A percentile compares a stretch with the other conserved stretches of the same genome.
phyloP scores from a whole-genome alignment of 2,113 vertebrate species.

The Hippopotamus amphibius region DNA sequence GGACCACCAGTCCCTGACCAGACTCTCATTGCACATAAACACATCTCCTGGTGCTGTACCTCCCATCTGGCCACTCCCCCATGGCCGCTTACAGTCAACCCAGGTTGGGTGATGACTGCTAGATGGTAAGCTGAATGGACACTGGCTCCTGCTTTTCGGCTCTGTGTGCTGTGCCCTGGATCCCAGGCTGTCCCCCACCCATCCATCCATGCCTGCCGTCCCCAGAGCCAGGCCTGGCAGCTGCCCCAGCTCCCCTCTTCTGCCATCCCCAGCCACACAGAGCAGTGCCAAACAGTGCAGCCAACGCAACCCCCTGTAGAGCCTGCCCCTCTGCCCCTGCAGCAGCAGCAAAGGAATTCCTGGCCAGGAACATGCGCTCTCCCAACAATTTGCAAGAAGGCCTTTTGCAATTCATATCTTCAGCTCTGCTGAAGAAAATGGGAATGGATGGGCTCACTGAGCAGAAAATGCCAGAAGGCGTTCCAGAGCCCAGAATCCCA shows the following conservation, averaged over 20 bases:
- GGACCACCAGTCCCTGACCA: background rate
- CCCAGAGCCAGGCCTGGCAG: background rate
- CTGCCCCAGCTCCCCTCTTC: no score
- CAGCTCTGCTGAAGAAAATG: constrained; percentile 63
- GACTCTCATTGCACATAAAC: background rate
- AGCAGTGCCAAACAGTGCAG: background rate
- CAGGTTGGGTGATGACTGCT: background rate
- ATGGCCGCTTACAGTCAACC: background rate
- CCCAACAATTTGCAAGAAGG: constrained; percentile 39
- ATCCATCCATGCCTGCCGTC: background rate
- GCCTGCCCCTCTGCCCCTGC: background rate
- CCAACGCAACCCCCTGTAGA: background rate
- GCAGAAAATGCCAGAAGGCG: constrained; percentile 81
- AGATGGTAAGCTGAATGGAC: background rate
- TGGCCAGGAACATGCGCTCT: background rate
- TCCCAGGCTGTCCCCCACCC: background rate
- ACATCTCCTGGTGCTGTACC: background rate
- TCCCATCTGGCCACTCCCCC: background rate
- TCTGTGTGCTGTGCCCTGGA: background rate
- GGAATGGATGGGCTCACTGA: constrained; percentile 78
- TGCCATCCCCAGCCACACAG: background rate
- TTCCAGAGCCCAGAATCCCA: constrained; percentile 70
- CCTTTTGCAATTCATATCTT: constrained; percentile 61
- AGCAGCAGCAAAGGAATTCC: constrained; percentile 2
- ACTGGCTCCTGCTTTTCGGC: background rate